Evolutionary conservation across 2,797 vertebrate genomes (phyloP).

Genomic region (Acrossocheilus wenchowensis): DNA sequence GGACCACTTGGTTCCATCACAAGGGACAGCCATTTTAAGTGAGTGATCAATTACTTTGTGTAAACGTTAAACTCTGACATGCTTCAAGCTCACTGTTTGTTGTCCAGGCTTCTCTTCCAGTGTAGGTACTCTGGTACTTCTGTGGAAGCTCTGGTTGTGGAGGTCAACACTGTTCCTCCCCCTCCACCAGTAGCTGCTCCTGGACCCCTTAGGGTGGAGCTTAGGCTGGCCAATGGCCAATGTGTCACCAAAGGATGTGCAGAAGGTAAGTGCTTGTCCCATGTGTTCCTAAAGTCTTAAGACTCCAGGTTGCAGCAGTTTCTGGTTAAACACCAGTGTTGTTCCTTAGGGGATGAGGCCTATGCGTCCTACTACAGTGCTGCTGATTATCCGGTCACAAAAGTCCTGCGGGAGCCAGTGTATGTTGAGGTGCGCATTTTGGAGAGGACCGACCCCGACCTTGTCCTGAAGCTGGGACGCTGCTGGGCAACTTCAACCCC

Average conservation of each 20-base stretch:
- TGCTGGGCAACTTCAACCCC: background rate
- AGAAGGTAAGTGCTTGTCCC: background rate
- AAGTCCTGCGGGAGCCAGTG: conserved; percentile 22
- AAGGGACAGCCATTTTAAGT: conserved; percentile 74
- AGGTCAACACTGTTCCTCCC: background rate
- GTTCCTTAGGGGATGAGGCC: background rate
- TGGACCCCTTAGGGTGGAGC: conserved; percentile 63
- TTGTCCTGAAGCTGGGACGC: background rate
- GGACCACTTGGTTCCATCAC: conserved; percentile 69
- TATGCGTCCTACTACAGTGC: background rate
- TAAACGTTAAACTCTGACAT: background rate
- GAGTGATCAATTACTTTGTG: conserved; percentile 41
- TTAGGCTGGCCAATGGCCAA: conserved; percentile 69
- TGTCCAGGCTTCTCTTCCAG: conserved; percentile 8
- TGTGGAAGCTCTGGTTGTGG: conserved; percentile 1
- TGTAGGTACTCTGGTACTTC: background rate
- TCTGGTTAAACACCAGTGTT: background rate
- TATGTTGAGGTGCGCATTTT: conserved; percentile 41
- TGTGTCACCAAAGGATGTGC: background rate
- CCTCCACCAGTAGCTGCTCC: background rate
- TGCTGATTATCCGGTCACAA: background rate
- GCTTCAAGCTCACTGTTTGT: background rate
- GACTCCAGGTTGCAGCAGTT: background rate
- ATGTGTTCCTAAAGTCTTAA: background rate
- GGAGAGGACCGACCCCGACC: conserved; percentile 63